These are phyloP conservation scores for Oryctes rhinoceros DNA, from an alignment of 1,140 invertebrate genomes.

Conservation along the genomic window DNA sequence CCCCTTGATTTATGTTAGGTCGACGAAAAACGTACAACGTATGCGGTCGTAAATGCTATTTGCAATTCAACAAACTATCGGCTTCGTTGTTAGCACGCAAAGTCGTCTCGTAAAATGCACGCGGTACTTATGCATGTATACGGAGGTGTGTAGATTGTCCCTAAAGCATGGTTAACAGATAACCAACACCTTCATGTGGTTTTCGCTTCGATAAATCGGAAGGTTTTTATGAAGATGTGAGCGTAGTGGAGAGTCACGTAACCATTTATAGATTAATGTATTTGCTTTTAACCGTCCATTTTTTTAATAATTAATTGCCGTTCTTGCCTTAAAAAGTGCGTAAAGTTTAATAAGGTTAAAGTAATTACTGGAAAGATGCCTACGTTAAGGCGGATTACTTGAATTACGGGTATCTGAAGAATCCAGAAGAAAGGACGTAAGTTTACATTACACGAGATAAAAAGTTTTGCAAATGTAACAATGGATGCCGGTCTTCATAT, in stretches of 20 bases:
- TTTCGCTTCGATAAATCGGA: neutral
- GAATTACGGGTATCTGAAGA: too few species aligned
- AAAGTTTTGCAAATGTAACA: too few species aligned
- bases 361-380: too few species aligned
- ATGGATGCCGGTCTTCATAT: too few species aligned
- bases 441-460: too few species aligned
- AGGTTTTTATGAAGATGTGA: neutral
- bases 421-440: too few species aligned
- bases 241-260: neutral
- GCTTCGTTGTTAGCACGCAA: neutral
- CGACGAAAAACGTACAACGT: slow-evolving; percentile 8
- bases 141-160: neutral
- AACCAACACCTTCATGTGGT: slow-evolving; percentile 10
- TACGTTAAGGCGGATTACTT: too few species aligned
- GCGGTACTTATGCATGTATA: slow-evolving; percentile 23
- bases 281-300: too few species aligned
- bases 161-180: neutral
- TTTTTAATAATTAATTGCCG: too few species aligned
- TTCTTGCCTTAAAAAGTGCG: too few species aligned
- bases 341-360: too few species aligned
- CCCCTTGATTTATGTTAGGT: neutral
- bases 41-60: slow-evolving; percentile 13
- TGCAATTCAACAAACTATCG: slow-evolving; percentile 13
- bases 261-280: too few species aligned
- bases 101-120: neutral